Base-by-base conservation (phyloP, 2,113 vertebrate genomes). In the Sceloporus tristichus region DNA sequence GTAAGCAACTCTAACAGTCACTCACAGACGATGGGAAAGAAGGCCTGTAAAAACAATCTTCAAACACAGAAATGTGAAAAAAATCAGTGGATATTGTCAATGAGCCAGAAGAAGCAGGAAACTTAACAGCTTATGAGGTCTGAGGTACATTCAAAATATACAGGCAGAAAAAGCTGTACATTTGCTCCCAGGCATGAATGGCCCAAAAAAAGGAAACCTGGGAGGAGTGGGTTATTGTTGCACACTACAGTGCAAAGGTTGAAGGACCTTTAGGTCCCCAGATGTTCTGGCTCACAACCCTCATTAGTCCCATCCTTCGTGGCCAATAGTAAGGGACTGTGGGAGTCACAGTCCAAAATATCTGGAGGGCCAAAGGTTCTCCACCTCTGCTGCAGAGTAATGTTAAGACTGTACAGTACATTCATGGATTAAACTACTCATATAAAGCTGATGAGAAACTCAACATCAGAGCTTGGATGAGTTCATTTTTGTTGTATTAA, bases 131-230 rank as follows among this genome's bases (percentile, higher is more conserved):
- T 79, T 87, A 73, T 11, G 34, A 81, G 23, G 53, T 74, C 66
- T 56, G 34, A 56, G 87, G 88, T 92, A 9, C 48, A 81, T 34
- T 18, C 77, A 34, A 85, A 89, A 91, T 89, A 85, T 34, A 84
- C 18, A 29, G 9, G 86, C 54, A 91, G 48, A 88, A 7, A 93
- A 93, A 91, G 83, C 65, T 89, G 80, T 48, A 48, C 19, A 71
- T 91, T 90, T 88, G 82, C 86, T 0, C 82, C 74, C 82, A 87
- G 83, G 90, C 9, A 90, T 65, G 88, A 90, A 54, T 42, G 71
- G 92, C 78, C 87, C 84, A 89, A 88, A 89, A 93, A 87, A 2
- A 92, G 90, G 92, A 92, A 82, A 94, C 93, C 93, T 93, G 91
- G 86, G 70, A 79, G 89, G 65, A 40, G 23, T 75, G n/a, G 71